These are phyloP conservation scores for Conus ventricosus DNA, from an alignment of 1,140 invertebrate genomes.

Conservation along the genomic window DNA sequence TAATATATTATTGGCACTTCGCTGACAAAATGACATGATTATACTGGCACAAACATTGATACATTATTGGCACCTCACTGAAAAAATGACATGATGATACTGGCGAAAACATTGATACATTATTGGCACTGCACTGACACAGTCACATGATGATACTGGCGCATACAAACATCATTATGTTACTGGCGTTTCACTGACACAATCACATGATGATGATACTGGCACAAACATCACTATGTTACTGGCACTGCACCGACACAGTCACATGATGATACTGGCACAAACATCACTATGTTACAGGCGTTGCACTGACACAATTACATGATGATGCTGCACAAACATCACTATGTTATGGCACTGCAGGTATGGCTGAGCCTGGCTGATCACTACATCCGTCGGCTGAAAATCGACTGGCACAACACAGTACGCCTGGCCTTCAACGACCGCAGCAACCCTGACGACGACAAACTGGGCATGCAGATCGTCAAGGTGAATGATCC, in stretches of 20 bases:
- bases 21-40: too few species aligned
- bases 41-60: too few species aligned
- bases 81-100: too few species aligned
- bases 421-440: slow-evolving; percentile 92
- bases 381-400: slow-evolving; percentile 88
- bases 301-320: slow-evolving; percentile 66
- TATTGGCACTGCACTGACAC: too few species aligned
- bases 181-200: too few species aligned
- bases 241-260: too few species aligned
- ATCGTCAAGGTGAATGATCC: slow-evolving; percentile 89
- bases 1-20: too few species aligned
- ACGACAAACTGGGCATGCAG: slow-evolving; percentile 95
- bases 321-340: not conserved
- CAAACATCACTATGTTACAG: not conserved
- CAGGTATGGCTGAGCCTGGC: slow-evolving; percentile 95
- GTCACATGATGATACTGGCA: not conserved
- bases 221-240: too few species aligned
- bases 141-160: not conserved
- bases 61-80: too few species aligned
- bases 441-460: slow-evolving; percentile 93
- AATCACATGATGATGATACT: too few species aligned
- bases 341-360: not conserved
- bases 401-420: slow-evolving; percentile 89
- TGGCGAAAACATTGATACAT: too few species aligned
- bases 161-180: too few species aligned